A percentile compares a stretch with the other conserved stretches of the same genome.
These are phyloP conservation scores for Etheostoma spectabile DNA, from an alignment of 2,113 vertebrate genomes.

Conservation along the genomic window DNA sequence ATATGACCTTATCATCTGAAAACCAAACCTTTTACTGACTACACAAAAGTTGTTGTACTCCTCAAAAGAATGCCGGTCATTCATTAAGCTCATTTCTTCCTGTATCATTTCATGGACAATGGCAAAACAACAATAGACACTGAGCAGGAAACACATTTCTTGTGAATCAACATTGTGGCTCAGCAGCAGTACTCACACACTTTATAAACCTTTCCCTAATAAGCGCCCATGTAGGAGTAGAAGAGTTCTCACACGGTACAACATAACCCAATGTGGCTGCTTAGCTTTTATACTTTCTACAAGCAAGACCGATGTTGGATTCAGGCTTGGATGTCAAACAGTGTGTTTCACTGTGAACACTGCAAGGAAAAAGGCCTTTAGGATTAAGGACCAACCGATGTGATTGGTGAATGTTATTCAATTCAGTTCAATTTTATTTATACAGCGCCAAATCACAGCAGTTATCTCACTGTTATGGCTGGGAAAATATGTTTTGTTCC, in stretches of 20 bases:
- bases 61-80: not conserved
- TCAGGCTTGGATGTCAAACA: not conserved
- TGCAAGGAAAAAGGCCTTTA: not conserved
- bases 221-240: too few relatives aligned
- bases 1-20: not conserved
- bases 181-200: not conserved
- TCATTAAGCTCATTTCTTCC: slow-evolving; percentile 1
- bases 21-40: not conserved
- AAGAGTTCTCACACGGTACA: too few relatives aligned
- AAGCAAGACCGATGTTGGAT: not conserved
- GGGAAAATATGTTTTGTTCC: too few relatives aligned
- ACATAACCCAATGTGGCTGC: not conserved
- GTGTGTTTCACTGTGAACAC: not conserved
- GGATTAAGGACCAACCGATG: not conserved
- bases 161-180: not conserved
- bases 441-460: too few relatives aligned
- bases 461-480: too few relatives aligned
- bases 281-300: not conserved
- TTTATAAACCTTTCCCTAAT: not conserved
- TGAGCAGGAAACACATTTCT: slow-evolving; percentile 13
- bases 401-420: not conserved
- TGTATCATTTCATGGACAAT: not conserved
- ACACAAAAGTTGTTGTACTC: not conserved
- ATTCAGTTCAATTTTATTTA: too few relatives aligned
- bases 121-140: not conserved